phyloP scores from a whole-genome alignment of 2,797 vertebrate species.

The Antennarius maculatus region DNA sequence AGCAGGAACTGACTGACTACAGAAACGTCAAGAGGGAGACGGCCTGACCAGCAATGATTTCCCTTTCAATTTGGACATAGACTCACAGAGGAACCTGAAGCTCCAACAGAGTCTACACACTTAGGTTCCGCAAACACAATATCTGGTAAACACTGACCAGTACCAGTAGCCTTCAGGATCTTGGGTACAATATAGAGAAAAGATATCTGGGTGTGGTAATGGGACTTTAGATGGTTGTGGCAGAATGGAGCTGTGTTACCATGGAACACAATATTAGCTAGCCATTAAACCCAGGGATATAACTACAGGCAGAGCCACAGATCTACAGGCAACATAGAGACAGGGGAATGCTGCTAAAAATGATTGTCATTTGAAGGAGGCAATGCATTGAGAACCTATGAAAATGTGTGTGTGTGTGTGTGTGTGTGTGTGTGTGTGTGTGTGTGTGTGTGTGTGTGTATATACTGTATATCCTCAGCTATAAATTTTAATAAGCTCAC shows the following conservation, averaged over 20 bases:
- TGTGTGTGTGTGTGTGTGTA: no score
- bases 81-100: slow-evolving; percentile 60
- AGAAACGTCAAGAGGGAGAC: slow-evolving; percentile 5
- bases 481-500: no score
- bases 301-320: slow-evolving; percentile 57
- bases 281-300: slow-evolving; percentile 54
- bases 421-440: no score
- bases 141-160: slow-evolving; percentile 67
- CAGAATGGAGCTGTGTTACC: slow-evolving; percentile 56
- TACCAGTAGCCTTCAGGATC: slow-evolving; percentile 59
- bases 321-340: slow-evolving; percentile 45
- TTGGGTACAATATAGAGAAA: slow-evolving; percentile 63
- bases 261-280: slow-evolving; percentile 56
- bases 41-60: slow-evolving; percentile 17
- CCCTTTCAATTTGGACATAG: slow-evolving; percentile 55
- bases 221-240: slow-evolving; percentile 52
- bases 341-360: slow-evolving; percentile 35
- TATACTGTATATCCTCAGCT: no score
- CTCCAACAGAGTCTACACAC: slow-evolving; percentile 48
- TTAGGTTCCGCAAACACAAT: slow-evolving; percentile 62
- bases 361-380: slow-evolving; percentile 23
- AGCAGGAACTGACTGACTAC: no score
- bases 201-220: slow-evolving; percentile 66
- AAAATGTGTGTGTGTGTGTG: no score
- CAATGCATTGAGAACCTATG: no score